These are phyloP conservation scores for Myotis pilosus DNA, from an alignment of 2,797 vertebrate species.

Conservation along the genomic window DNA sequence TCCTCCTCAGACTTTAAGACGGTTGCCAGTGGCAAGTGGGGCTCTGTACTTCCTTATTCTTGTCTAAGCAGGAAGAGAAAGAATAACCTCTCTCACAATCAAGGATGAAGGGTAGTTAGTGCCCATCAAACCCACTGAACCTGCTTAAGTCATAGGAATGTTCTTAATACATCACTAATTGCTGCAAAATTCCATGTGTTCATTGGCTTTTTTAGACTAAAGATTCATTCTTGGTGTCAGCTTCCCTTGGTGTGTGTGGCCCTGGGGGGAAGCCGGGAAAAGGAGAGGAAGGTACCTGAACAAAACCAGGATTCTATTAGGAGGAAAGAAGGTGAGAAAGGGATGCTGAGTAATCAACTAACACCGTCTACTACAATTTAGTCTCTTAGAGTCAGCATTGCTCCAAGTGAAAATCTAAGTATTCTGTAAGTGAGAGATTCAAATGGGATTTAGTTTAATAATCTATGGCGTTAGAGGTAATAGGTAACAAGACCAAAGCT, in stretches of 20 bases:
- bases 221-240: neutral
- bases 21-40: neutral
- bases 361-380: neutral
- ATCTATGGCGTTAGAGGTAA: neutral
- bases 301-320: neutral
- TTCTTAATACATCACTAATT: neutral
- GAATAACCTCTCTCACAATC: neutral
- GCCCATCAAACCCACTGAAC: neutral
- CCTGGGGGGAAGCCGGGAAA: too few species aligned
- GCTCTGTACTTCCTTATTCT: neutral
- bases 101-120: neutral
- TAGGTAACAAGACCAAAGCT: neutral
- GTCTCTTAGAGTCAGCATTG: neutral
- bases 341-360: neutral
- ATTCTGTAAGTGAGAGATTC: neutral
- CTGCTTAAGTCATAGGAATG: neutral
- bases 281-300: neutral
- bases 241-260: neutral
- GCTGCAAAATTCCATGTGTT: neutral
- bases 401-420: neutral
- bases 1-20: neutral
- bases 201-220: neutral
- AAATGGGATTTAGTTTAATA: neutral
- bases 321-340: neutral
- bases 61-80: neutral